These are phyloP conservation scores for Nothoprocta perdicaria DNA, from an alignment of 2,113 vertebrate genomes.

Conservation along the genomic window DNA sequence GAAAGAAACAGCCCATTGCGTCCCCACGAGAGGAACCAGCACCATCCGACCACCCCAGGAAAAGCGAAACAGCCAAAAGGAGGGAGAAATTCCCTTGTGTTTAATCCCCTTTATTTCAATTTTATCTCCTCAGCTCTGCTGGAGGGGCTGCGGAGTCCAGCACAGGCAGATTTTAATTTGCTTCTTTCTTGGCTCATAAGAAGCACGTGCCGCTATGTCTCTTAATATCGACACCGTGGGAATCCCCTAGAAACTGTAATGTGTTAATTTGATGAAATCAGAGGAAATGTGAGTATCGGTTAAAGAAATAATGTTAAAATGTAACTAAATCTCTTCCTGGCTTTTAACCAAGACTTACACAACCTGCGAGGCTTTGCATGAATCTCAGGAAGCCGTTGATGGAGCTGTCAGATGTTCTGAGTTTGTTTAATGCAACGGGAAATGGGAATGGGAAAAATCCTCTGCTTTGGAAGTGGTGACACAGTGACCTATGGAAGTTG, in stretches of 20 bases:
- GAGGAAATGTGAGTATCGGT: neutral
- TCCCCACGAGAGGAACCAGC: neutral
- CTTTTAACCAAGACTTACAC: neutral
- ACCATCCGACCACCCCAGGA: rapidly evolving
- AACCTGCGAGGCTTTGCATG: neutral
- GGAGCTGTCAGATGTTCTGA: rapidly evolving
- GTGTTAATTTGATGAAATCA: neutral
- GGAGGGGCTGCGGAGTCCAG: neutral
- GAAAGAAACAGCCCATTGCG: neutral
- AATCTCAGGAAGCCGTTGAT: rapidly evolving
- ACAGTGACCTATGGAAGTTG: neutral
- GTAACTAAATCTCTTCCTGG: neutral
- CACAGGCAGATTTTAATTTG: neutral
- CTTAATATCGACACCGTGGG: neutral
- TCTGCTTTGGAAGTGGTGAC: neutral
- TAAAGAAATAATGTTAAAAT: neutral
- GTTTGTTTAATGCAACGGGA: neutral
- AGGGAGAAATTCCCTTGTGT: neutral
- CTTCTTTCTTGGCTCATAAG: neutral
- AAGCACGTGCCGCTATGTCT: neutral
- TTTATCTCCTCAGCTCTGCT: neutral
- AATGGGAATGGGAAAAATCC: neutral
- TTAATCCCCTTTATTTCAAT: neutral
- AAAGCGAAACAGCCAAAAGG: neutral
- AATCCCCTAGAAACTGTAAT: neutral